phyloP scores from a whole-genome alignment of 2,888 invertebrate genomes.

The Andrena haemorrhoa region DNA sequence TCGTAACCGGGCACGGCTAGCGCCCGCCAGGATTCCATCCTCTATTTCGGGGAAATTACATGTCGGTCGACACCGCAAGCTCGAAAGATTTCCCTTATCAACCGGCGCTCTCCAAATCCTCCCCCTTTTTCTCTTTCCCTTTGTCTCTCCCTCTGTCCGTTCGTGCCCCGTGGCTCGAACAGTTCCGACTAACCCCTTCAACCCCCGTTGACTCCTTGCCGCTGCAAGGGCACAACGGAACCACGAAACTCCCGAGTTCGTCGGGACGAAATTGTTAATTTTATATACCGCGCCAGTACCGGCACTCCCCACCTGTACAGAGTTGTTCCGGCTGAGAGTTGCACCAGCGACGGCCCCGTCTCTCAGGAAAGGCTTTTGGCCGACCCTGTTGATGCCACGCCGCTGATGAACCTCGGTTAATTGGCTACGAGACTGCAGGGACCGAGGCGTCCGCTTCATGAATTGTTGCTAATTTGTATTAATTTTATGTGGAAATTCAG shows the following conservation, averaged over 20 bases:
- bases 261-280: constrained; percentile 65
- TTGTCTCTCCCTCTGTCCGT: background rate
- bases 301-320: constrained; percentile 18
- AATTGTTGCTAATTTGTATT: constrained; percentile 43
- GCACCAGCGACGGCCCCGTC: background rate
- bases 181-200: constrained; percentile 33
- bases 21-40: constrained; percentile 68
- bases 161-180: constrained; percentile 2
- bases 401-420: constrained; percentile 44
- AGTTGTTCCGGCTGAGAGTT: constrained; percentile 1
- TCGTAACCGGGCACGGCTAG: constrained; percentile 74
- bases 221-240: constrained; percentile 39
- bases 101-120: constrained; percentile 47
- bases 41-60: constrained; percentile 76
- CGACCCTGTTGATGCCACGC: constrained; percentile 17
- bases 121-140: constrained; percentile 39
- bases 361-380: constrained; percentile 7
- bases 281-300: constrained; percentile 42
- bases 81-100: constrained; percentile 73
- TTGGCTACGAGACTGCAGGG: constrained; percentile 20
- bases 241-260: constrained; percentile 53
- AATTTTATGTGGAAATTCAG: constrained; percentile 20
- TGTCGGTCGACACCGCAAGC: constrained; percentile 69
- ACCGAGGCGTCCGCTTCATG: background rate
- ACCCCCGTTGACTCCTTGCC: constrained; percentile 2